phyloP scores from a whole-genome alignment of 2,888 invertebrate genomes.

The Parochlus steinenii region DNA sequence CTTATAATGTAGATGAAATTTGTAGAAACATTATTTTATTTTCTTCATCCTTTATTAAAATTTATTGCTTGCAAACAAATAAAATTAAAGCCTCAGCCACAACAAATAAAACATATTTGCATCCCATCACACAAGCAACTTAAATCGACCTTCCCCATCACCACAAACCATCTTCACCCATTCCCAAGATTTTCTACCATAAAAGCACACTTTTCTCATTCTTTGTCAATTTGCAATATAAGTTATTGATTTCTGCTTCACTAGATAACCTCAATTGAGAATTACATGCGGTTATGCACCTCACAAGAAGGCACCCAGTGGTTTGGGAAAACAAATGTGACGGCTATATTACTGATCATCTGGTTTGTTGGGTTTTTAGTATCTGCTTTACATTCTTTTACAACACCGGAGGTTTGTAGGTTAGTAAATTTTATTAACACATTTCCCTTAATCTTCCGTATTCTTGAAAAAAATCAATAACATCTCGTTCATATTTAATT shows the following conservation, averaged over 20 bases:
- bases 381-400: conserved; percentile 44
- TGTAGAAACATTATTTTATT: background rate
- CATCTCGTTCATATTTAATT: too few relatives aligned
- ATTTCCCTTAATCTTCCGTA: too few relatives aligned
- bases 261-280: conserved; percentile 43
- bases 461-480: too few relatives aligned
- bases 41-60: background rate
- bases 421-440: too few relatives aligned
- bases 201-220: background rate
- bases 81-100: too few relatives aligned
- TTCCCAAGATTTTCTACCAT: background rate
- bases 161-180: background rate
- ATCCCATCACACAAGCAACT: too few relatives aligned
- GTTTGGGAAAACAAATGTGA: conserved; percentile 29
- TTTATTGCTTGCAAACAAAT: background rate
- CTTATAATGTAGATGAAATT: background rate
- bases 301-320: conserved; percentile 26
- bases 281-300: conserved; percentile 44
- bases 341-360: conserved; percentile 34
- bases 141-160: background rate
- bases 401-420: too few relatives aligned
- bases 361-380: conserved; percentile 39
- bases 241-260: conserved; percentile 8
- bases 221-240: background rate
- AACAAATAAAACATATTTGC: too few relatives aligned